Base-by-base conservation (phyloP, 2,113 vertebrate genomes). In the Guaruba guarouba region DNA sequence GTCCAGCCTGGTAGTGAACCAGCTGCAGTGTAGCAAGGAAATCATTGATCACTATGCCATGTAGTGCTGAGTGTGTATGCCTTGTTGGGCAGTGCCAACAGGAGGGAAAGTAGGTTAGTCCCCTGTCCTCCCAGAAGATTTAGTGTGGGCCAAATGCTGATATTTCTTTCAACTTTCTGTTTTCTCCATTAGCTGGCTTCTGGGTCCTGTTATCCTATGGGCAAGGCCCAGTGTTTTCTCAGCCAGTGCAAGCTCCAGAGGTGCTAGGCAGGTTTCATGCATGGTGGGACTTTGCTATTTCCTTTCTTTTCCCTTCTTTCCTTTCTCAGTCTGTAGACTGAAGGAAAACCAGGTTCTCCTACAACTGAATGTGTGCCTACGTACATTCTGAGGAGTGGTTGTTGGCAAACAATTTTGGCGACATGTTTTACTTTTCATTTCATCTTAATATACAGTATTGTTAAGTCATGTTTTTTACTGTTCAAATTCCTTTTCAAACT, bases 51-150 rank as follows among this genome's bases (percentile, higher is more conserved):
- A 33, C 57, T 10, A 14, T 7, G 37, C 73, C 13, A 1, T 0
- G 0, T 29, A 37, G 28, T n/a, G 39, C 44, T 8, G 33, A 17
- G 62, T 5, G 33, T 12, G 22, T 2, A 4, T 64, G 14, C 31
- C 17, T 0, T 10, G 27, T 3, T 22, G 44, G 55, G 73, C 44
- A 67, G 19, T 0, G 0, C 39, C 31, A 52, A 4, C 24, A 11
- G 24, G 25, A 86, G 17, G 51, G 29, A 39, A 51, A 29, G 23
- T 29, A 35, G 11, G 6, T 17, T 35, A 91, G 52, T 17, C 9
- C 41, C 18, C 41, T 68, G 44, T 24, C 24, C 51, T 84, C 41
- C 23, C 85, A 18, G 22, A 25, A 59, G 10, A 11, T 48, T 39
- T 90, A 29, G 62, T 64, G n/a, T 49, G 33, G 37, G 43, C 11